Conservation (phyloP, 2,113 vertebrate genomes). For the Leptosomus discolor region DNA sequence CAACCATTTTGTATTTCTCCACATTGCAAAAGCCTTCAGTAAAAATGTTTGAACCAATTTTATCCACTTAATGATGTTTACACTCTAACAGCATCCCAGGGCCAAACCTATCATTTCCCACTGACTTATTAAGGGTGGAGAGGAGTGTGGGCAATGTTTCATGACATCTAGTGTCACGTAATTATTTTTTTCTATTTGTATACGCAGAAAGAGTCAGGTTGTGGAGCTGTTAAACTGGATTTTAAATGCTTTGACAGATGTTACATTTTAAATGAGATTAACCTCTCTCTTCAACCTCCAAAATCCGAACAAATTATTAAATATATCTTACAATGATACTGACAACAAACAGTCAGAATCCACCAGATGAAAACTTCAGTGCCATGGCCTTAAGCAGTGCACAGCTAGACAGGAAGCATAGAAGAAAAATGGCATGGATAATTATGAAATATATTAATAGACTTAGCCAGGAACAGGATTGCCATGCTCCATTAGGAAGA, state of each 20-base stretch:
- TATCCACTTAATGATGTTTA: constrained; percentile 30
- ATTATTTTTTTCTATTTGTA: constrained; percentile 32
- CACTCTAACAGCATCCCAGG: constrained; percentile 2
- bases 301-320: constrained; percentile 28
- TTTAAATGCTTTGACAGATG: constrained; percentile 58
- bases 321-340: neutral
- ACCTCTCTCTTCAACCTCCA: constrained; percentile 51
- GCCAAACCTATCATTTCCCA: constrained; percentile 49
- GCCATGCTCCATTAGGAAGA: neutral
- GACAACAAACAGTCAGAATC: constrained; percentile 15
- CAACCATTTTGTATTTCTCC: constrained; percentile 20
- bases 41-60: constrained; percentile 49
- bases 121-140: constrained; percentile 19
- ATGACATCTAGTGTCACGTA: constrained; percentile 34
- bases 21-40: constrained; percentile 33
- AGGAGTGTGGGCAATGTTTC: constrained; percentile 48
- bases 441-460: constrained; percentile 6
- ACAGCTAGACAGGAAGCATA: constrained; percentile 6
- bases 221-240: constrained; percentile 54
- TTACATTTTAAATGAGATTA: constrained; percentile 63
- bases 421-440: neutral
- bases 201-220: constrained; percentile 32
- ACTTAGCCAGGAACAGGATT: neutral
- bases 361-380: neutral
- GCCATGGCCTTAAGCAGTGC: neutral